These are phyloP conservation scores for Limanda limanda DNA, from an alignment of 2,113 vertebrate species.

Conservation along the genomic window DNA sequence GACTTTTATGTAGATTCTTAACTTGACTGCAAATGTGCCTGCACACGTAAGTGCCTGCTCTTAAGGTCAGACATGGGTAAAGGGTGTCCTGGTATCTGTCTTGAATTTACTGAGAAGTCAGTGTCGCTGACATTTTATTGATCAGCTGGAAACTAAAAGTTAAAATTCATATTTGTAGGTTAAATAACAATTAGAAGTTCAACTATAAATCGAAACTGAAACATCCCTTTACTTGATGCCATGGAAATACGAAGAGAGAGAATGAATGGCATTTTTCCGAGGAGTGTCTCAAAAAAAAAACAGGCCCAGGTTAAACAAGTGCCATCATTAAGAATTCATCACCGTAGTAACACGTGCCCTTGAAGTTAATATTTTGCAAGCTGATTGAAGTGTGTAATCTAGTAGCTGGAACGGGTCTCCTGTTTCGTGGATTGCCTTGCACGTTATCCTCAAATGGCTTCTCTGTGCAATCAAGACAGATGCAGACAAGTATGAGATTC, in stretches of 20 bases:
- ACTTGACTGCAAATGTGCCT: neutral
- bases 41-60: too few relatives aligned
- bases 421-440: constrained; percentile 10
- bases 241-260: too few relatives aligned
- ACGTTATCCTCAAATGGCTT: neutral
- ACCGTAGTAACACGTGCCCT: neutral
- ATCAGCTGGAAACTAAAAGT: neutral
- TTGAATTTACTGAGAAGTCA: neutral
- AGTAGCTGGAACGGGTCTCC: neutral
- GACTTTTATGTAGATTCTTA: neutral
- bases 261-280: neutral
- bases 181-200: neutral
- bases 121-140: too few relatives aligned
- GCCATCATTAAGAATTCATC: constrained; percentile 23
- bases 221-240: too few relatives aligned
- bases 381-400: constrained; percentile 17
- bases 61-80: neutral
- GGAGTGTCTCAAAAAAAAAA: neutral
- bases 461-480: neutral
- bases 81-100: neutral
- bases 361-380: constrained; percentile 11
- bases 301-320: neutral
- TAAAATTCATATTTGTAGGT: neutral
- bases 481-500: neutral
- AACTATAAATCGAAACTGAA: neutral